phyloP scores from a whole-genome alignment of 2,797 vertebrate species.

The Notoglanidium macrostoma region DNA sequence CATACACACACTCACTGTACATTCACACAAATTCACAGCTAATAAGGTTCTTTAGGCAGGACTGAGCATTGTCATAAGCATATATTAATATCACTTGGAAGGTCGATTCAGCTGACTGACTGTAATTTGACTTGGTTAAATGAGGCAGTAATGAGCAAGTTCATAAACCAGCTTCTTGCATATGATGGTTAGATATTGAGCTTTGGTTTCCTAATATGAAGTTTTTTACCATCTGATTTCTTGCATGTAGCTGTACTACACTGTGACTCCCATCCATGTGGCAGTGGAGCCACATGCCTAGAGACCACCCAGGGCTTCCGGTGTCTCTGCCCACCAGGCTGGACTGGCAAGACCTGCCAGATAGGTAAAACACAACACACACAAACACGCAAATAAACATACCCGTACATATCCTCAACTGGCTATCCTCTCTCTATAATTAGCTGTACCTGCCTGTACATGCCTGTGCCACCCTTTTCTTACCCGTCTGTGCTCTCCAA shows the following conservation, averaged over 20 bases:
- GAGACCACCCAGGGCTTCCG: slow-evolving; percentile 71
- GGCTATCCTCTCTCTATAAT: slow-evolving; percentile 30
- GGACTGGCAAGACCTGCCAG: slow-evolving; percentile 79
- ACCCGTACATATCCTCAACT: slow-evolving; percentile 53
- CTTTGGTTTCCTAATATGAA: neutral
- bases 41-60: neutral
- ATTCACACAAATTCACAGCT: slow-evolving; percentile 10
- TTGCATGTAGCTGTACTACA: slow-evolving; percentile 68
- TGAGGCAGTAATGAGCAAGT: slow-evolving; percentile 4
- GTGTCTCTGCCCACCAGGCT: slow-evolving; percentile 76
- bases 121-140: slow-evolving; percentile 12
- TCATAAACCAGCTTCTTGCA: neutral
- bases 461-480: slow-evolving; percentile 29
- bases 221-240: slow-evolving; percentile 22
- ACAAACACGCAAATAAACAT: slow-evolving; percentile 20
- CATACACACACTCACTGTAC: slow-evolving; percentile 37
- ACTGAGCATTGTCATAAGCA: slow-evolving; percentile 6
- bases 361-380: slow-evolving; percentile 71
- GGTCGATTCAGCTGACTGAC: neutral
- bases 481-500: slow-evolving; percentile 28
- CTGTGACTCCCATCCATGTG: slow-evolving; percentile 76
- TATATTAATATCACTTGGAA: slow-evolving; percentile 31
- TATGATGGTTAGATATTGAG: neutral
- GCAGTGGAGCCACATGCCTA: slow-evolving; percentile 74
- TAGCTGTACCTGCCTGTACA: slow-evolving; percentile 23